phyloP scores from a whole-genome alignment of 2,888 invertebrate genomes.

The Ornithoptera priamus region DNA sequence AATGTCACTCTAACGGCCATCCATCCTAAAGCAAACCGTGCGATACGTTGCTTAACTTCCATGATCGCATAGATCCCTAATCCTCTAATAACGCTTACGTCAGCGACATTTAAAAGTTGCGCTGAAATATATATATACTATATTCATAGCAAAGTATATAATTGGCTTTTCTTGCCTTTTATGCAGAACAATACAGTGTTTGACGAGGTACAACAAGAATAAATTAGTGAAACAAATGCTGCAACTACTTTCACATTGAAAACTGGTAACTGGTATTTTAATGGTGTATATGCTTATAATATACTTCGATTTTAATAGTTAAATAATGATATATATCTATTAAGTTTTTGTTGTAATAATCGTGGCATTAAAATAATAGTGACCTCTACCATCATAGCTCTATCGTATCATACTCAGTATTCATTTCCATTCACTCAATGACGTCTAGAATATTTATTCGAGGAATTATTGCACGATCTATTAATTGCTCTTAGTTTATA shows the following conservation, averaged over 20 bases:
- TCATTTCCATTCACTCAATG: not conserved
- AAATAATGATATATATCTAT: too few species aligned
- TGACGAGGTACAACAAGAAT: too few species aligned
- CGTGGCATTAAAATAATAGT: not conserved
- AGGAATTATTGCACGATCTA: too few species aligned
- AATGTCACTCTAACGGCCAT: constrained; percentile 28
- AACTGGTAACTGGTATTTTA: too few species aligned
- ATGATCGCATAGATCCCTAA: constrained; percentile 18
- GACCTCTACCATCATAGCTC: not conserved
- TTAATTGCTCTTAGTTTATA: not conserved
- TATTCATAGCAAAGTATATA: not conserved
- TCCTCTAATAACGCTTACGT: constrained; percentile 10
- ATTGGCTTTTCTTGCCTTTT: not conserved
- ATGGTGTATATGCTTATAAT: too few species aligned
- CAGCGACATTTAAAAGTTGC: constrained; percentile 7
- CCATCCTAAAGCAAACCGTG: constrained; percentile 27
- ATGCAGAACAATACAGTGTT: too few species aligned
- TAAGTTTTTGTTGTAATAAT: too few species aligned
- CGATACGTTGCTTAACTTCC: constrained; percentile 28
- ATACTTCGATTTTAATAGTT: too few species aligned
- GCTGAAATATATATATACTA: constrained; percentile 1
- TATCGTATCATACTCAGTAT: not conserved
- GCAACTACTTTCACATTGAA: too few species aligned
- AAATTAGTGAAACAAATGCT: too few species aligned
- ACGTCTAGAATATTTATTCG: not conserved